Evolutionary conservation across 2,113 vertebrate genomes (phyloP).

Genomic region (Salvelinus sp.): DNA sequence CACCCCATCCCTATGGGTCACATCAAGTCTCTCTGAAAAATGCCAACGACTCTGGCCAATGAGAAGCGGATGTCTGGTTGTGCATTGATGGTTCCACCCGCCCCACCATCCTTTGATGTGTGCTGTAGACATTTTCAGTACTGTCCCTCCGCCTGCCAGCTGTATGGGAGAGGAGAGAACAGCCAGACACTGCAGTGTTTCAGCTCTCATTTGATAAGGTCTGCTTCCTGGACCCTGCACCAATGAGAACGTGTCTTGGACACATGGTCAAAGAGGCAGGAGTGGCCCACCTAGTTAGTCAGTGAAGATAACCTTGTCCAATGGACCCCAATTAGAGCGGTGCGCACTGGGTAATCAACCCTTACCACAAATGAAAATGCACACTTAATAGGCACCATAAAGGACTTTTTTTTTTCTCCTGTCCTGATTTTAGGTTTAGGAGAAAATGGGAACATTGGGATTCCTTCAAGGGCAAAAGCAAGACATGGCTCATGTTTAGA

Average conservation of each 20-base stretch:
- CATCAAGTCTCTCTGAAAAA: constrained; percentile 51
- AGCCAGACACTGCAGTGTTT: constrained; percentile 50
- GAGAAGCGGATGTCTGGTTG: constrained; percentile 63
- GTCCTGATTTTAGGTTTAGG: constrained; percentile 19
- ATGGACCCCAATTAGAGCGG: constrained; percentile 13
- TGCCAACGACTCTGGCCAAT: constrained; percentile 63
- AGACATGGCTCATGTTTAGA: constrained; percentile 60
- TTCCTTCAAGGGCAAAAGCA: constrained; percentile 60
- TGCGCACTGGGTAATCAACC: constrained; percentile 22
- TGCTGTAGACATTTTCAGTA: constrained; percentile 64
- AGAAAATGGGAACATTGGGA: constrained; percentile 34
- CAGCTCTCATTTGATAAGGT: constrained; percentile 31
- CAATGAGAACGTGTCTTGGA: constrained; percentile 20
- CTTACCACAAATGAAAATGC: neutral
- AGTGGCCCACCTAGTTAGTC: constrained; percentile 28
- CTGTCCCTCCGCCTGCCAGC: constrained; percentile 42
- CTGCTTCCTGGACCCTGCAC: constrained; percentile 24
- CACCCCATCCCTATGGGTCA: constrained; percentile 36
- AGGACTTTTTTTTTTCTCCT: neutral
- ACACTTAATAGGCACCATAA: neutral
- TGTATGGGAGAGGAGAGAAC: constrained; percentile 10
- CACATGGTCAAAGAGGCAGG: constrained; percentile 19
- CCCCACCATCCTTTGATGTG: constrained; percentile 55
- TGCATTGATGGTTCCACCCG: constrained; percentile 39
- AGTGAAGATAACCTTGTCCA: constrained; percentile 39